These are phyloP conservation scores for Apodemia zela DNA, from an alignment of 2,888 invertebrate species.

Conservation along the genomic window DNA sequence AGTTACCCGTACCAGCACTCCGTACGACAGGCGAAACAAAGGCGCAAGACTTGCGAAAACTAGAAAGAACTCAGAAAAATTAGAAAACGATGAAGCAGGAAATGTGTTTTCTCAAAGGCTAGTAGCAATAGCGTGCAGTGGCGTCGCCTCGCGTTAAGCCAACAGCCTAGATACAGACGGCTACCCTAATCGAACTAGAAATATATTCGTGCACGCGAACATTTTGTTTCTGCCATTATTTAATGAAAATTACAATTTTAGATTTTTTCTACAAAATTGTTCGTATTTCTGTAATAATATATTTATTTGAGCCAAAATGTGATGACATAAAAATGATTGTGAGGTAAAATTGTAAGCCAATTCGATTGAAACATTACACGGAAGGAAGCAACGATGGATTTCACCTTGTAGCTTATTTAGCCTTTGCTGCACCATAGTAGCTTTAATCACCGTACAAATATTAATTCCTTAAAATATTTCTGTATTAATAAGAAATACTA, in stretches of 20 bases:
- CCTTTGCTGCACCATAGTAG: no score
- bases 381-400: no score
- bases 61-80: conserved; percentile 65
- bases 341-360: no score
- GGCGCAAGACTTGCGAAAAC: conserved; percentile 43
- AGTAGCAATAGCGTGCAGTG: conserved; percentile 24
- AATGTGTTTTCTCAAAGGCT: conserved; percentile 53
- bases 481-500: no score
- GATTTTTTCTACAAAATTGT: background rate
- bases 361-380: no score
- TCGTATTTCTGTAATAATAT: no score
- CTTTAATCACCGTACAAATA: no score
- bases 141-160: conserved; percentile 20
- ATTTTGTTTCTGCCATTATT: conserved; percentile 3
- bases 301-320: no score
- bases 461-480: no score
- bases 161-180: conserved; percentile 19
- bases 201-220: conserved; percentile 20
- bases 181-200: conserved; percentile 20
- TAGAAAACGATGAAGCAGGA: conserved; percentile 68
- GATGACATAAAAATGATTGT: no score
- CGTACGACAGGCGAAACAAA: conserved; percentile 59
- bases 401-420: no score
- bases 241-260: conserved; percentile 2
- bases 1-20: conserved; percentile 60